Base-by-base conservation (phyloP, 2,797 vertebrate species). In the Coendou prehensilis region DNA sequence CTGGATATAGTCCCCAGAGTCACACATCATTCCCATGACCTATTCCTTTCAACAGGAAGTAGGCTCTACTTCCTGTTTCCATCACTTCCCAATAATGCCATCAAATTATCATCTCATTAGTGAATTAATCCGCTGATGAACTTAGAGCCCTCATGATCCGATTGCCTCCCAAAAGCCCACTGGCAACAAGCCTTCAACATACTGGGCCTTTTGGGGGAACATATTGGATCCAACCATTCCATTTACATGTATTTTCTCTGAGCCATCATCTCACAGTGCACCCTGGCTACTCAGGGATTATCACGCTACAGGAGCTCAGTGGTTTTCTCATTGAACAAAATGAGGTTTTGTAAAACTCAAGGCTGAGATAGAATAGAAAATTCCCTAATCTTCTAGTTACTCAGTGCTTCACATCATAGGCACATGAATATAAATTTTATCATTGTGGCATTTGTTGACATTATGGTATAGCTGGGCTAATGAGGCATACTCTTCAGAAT, bases 311-410 rank as follows among this genome's bases (percentile, higher is more conserved):
- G 59, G 87, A 50, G 33, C 37, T 76, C 37, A 0, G 0, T 50
- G 37, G 47, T 14, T 95, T 93, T 57, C 67, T 56, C 94, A 64
- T 10, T 11, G 14, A 94, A 75, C 61, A 71, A 54, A 79, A 61
- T 94, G 61, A 59, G 26, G 76, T 85, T 86, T 87, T 80, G 13
- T 82, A 92, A 85, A 94, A 85, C 15, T 83, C n/a, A 52, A 95
- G 56, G 30, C 67, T 56, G 37, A 81, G 54, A n/a, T 75, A 89
- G 20, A 23, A 76, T 57, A 78, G 71, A 94, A 52, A 94, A 90
- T 89, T 56, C 56, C 45, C 61, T 56, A 79, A 28, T 37, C 54
- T 30, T 91, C 84, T 63, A 9, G 4, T 90, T 57, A 52, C 30
- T 78, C 37, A 75, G 86, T 61, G 30, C 10, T 45, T 86, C 37